Percentiles rank a stretch among this genome's conserved stretches.
Evolutionary conservation across 2,113 vertebrate genomes (phyloP).

Genomic region (Alouatta palliata): DNA sequence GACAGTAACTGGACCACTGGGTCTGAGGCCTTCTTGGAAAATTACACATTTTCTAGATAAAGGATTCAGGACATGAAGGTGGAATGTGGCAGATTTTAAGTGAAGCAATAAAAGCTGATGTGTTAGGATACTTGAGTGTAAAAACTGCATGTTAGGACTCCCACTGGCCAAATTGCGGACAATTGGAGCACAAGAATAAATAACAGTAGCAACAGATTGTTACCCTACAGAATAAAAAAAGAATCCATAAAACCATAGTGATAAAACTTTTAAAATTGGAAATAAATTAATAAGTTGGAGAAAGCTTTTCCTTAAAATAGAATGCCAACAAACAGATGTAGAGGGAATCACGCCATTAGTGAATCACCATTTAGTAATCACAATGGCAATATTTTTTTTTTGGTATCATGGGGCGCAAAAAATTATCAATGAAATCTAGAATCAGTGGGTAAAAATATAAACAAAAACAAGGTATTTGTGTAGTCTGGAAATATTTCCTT

Average conservation of each 20-base stretch:
- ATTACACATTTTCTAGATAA: constrained; percentile 33
- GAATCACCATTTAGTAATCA: not conserved
- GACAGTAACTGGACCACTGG: not conserved
- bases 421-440: not conserved
- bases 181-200: not conserved
- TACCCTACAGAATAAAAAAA: not conserved
- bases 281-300: not conserved
- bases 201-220: not conserved
- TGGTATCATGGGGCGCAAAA: not conserved
- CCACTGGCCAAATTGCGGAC: not conserved
- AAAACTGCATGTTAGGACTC: not conserved
- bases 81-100: not conserved
- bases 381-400: not conserved
- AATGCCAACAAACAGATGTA: not conserved
- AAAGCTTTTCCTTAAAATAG: not conserved
- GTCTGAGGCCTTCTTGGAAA: not conserved
- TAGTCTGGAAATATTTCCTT: not conserved
- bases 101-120: not conserved
- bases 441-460: not conserved
- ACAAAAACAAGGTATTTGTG: not conserved
- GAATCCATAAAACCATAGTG: not conserved
- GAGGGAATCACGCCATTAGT: not conserved
- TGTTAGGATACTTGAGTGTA: constrained; percentile 11
- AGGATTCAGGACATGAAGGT: not conserved
- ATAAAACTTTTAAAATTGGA: not conserved